phyloP scores from a whole-genome alignment of 2,797 vertebrate genomes.

The Falco peregrinus region DNA sequence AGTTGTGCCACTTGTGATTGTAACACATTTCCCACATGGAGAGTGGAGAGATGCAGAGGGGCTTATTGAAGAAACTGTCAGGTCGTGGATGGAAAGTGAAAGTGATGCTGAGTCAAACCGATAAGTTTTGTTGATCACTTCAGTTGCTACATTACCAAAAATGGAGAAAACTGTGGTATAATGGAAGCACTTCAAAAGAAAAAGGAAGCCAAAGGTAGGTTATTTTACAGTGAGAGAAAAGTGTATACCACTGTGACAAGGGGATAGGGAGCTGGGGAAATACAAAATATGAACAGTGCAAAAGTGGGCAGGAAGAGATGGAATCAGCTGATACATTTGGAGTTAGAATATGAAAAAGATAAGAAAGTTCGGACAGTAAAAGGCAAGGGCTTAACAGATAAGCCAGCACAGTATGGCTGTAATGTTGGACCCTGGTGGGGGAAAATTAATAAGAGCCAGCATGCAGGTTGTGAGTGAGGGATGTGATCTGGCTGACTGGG shows the following conservation, averaged over 20 bases:
- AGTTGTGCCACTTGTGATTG: not conserved
- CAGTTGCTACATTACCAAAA: not conserved
- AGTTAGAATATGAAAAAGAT: not conserved
- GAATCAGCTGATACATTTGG: not conserved
- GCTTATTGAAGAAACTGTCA: not conserved
- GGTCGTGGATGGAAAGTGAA: not conserved
- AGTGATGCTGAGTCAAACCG: not conserved
- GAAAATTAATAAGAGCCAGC: not conserved
- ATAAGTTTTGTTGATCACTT: not conserved
- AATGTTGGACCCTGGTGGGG: not conserved
- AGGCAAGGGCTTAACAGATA: not conserved
- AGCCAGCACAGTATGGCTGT: not conserved
- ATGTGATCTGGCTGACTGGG: not conserved
- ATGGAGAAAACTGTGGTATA: not conserved
- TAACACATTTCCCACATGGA: not conserved
- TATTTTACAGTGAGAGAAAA: not conserved
- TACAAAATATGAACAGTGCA: not conserved
- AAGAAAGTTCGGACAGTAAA: not conserved
- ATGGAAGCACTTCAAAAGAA: not conserved
- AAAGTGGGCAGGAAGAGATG: not conserved
- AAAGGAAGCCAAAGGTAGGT: not conserved
- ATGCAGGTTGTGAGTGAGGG: not conserved
- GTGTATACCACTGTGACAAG: not conserved
- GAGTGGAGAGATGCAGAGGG: not conserved
- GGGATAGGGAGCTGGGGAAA: not conserved